Conservation (phyloP, 2,113 vertebrate species). For the Rhipidura dahli region DNA sequence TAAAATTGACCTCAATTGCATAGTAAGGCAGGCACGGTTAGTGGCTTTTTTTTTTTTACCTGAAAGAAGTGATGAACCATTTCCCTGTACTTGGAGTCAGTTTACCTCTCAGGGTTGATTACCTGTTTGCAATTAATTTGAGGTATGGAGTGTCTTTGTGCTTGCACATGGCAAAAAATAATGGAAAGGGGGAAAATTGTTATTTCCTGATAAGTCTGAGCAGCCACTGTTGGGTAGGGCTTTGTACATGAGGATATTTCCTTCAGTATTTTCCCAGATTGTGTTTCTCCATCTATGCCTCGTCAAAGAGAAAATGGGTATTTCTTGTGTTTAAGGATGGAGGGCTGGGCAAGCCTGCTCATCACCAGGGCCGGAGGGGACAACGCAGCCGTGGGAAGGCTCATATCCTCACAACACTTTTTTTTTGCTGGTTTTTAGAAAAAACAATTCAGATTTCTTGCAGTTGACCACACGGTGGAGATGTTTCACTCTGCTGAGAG, state of each 20-base stretch:
- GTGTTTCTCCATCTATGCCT: not conserved
- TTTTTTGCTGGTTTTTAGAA: fast-evolving
- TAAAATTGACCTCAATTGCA: not conserved
- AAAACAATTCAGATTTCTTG: not conserved
- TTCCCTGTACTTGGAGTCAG: not conserved
- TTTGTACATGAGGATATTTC: not conserved
- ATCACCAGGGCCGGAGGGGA: fast-evolving
- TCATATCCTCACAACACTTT: fast-evolving
- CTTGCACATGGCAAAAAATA: not conserved
- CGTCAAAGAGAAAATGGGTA: not conserved
- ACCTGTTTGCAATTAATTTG: not conserved
- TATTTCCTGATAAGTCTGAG: not conserved
- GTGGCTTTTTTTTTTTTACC: not conserved
- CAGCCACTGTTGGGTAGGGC: not conserved
- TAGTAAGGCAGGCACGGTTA: not conserved
- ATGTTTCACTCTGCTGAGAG: conserved; percentile 14
- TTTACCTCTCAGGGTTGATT: not conserved
- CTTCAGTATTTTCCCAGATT: not conserved
- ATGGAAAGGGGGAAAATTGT: not conserved
- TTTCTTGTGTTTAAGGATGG: not conserved
- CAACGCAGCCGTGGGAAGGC: not conserved
- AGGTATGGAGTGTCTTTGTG: not conserved
- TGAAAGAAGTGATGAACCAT: not conserved
- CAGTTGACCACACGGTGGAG: conserved; percentile 58
- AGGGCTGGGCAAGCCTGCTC: fast-evolving